Percentiles rank a stretch among this genome's conserved stretches.
These are phyloP conservation scores for Entomobrya multifasciata DNA, from an alignment of 2,888 invertebrate species.

Conservation along the genomic window DNA sequence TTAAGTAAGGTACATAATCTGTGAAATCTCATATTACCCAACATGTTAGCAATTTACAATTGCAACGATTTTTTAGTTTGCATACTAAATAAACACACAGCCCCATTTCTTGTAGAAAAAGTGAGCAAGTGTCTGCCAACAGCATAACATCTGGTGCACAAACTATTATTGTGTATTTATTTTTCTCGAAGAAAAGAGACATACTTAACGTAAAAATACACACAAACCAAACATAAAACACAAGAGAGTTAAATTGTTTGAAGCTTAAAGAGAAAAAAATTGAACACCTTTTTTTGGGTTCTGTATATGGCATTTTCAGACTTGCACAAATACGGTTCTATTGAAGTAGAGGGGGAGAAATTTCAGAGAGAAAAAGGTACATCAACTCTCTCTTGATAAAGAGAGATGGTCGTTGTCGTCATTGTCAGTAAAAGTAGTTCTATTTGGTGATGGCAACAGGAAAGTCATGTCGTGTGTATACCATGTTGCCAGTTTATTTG, in stretches of 20 bases:
- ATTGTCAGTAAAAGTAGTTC: constrained; percentile 25
- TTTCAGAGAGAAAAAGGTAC: not conserved
- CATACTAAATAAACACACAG: not conserved
- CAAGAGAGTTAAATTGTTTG: constrained; percentile 29
- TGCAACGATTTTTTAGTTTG: no score
- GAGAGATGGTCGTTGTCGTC: constrained; percentile 43
- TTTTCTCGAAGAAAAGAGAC: not conserved
- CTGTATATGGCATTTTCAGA: not conserved
- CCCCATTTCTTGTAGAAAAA: constrained; percentile 9
- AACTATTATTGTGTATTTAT: not conserved
- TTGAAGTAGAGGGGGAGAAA: not conserved
- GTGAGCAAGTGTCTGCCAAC: not conserved
- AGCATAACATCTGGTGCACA: constrained; percentile 19
- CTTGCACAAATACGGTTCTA: not conserved
- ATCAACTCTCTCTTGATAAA: not conserved
- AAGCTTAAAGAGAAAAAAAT: constrained; percentile 18
- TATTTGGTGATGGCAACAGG: not conserved
- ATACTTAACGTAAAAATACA: not conserved
- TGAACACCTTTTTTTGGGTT: constrained; percentile 1
- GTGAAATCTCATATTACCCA: no score
- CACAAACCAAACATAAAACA: not conserved
- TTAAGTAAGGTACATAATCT: not conserved
- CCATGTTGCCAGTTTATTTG: not conserved
- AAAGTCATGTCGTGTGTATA: not conserved
- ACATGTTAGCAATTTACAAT: no score